Evolutionary conservation across 2,113 vertebrate species (phyloP).

Genomic region (Paedocypris sp.): DNA sequence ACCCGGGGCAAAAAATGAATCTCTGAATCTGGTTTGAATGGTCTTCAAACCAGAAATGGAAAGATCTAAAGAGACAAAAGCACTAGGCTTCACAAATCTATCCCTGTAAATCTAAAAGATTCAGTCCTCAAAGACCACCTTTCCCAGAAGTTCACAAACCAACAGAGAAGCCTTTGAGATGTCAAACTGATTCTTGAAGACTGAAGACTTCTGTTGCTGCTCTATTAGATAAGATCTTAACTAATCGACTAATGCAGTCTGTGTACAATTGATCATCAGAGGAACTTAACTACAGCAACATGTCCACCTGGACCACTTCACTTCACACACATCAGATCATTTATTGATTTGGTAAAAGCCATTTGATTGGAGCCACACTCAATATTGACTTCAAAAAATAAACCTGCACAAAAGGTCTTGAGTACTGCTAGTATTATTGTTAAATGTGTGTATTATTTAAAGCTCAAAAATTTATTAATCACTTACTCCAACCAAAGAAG

Average conservation of each 20-base stretch:
- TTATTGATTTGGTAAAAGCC: not conserved
- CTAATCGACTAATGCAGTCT: not conserved
- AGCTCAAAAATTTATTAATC: not conserved
- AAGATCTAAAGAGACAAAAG: not conserved
- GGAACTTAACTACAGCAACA: not conserved
- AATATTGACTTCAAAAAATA: too few relatives aligned
- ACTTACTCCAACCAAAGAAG: conserved; percentile 98
- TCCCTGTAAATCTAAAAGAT: not conserved
- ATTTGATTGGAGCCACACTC: too few relatives aligned
- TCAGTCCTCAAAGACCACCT: not conserved
- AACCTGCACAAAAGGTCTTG: too few relatives aligned
- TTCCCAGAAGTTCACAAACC: not conserved
- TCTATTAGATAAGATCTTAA: not conserved
- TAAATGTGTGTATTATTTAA: too few relatives aligned
- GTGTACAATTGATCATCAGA: not conserved
- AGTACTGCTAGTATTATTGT: too few relatives aligned
- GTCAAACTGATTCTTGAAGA: too few relatives aligned
- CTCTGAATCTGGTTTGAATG: not conserved
- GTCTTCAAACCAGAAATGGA: not conserved
- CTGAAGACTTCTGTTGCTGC: too few relatives aligned
- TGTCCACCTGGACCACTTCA: not conserved
- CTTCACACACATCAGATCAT: not conserved
- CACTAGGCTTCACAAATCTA: not conserved
- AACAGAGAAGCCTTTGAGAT: too few relatives aligned
- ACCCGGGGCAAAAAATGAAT: not conserved